These are phyloP conservation scores for Natrix natrix DNA, from an alignment of 2,797 vertebrate genomes.

Conservation along the genomic window DNA sequence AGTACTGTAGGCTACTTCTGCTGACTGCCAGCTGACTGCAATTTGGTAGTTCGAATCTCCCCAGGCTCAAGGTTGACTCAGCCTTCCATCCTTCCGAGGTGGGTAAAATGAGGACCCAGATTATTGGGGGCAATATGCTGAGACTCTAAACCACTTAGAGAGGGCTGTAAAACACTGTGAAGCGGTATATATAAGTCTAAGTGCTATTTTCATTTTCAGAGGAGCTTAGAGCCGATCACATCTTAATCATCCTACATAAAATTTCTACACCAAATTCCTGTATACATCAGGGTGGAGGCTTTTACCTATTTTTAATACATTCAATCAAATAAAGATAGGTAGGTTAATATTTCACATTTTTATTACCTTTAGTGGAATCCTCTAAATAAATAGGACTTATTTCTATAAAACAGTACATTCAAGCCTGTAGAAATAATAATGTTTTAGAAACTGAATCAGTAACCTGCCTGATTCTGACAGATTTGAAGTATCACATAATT, in stretches of 20 bases:
- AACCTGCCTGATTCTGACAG: not conserved
- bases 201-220: not conserved
- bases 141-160: no score
- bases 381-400: not conserved
- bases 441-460: not conserved
- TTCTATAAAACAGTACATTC: not conserved
- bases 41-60: no score
- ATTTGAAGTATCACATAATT: not conserved
- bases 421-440: slow-evolving; percentile 5
- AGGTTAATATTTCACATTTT: not conserved
- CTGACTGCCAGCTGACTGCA: no score
- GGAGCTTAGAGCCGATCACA: not conserved
- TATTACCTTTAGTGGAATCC: not conserved
- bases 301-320: not conserved
- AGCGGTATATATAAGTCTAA: no score
- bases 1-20: no score
- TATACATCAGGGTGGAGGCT: no score
- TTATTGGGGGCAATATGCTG: no score
- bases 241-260: not conserved
- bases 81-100: no score
- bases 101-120: no score
- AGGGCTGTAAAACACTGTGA: no score
- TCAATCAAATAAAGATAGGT: not conserved
- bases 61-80: no score
- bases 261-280: no score